Conservation (phyloP, 1,140 invertebrate species). For the Arctopsyche grandis region DNA sequence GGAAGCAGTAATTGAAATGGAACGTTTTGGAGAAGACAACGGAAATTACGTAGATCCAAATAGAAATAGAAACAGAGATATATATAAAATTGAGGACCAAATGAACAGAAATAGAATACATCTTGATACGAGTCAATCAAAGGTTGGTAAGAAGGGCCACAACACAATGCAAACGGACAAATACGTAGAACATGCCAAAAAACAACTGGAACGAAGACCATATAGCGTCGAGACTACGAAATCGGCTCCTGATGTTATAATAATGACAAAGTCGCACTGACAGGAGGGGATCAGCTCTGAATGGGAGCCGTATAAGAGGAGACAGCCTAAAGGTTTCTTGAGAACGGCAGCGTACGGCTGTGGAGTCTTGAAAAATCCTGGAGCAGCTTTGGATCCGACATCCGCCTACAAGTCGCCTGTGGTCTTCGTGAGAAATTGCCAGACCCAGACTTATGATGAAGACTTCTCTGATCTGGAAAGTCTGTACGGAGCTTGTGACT, state of each 20-base stretch:
- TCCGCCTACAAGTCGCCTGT: slow-evolving; percentile 50
- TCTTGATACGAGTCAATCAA: slow-evolving; percentile 43
- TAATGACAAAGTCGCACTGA: slow-evolving; percentile 76
- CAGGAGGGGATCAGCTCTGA: slow-evolving; percentile 62
- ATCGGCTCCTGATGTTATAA: slow-evolving; percentile 88
- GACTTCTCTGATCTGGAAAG: slow-evolving; percentile 47
- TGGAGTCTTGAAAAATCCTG: slow-evolving; percentile 50
- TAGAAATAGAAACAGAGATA: slow-evolving; percentile 47
- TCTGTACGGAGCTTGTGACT: no score
- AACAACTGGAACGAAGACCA: slow-evolving; percentile 65
- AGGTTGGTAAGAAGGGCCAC: no score
- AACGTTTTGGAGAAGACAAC: no score
- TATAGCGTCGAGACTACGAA: slow-evolving; percentile 83
- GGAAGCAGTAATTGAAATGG: slow-evolving; percentile 75
- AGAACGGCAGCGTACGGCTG: slow-evolving; percentile 52
- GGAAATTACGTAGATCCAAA: slow-evolving; percentile 42
- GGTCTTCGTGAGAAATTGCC: slow-evolving; percentile 51
- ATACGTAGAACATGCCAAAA: slow-evolving; percentile 59
- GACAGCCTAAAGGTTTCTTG: slow-evolving; percentile 63
- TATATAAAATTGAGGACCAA: slow-evolving; percentile 38
- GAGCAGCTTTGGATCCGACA: slow-evolving; percentile 28
- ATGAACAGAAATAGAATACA: slow-evolving; percentile 47
- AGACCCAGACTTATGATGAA: slow-evolving; percentile 55
- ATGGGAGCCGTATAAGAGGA: slow-evolving; percentile 70
- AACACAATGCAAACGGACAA: slow-evolving; percentile 47